phyloP scores from a whole-genome alignment of 2,888 invertebrate species.

The Oligia fasciuncula region DNA sequence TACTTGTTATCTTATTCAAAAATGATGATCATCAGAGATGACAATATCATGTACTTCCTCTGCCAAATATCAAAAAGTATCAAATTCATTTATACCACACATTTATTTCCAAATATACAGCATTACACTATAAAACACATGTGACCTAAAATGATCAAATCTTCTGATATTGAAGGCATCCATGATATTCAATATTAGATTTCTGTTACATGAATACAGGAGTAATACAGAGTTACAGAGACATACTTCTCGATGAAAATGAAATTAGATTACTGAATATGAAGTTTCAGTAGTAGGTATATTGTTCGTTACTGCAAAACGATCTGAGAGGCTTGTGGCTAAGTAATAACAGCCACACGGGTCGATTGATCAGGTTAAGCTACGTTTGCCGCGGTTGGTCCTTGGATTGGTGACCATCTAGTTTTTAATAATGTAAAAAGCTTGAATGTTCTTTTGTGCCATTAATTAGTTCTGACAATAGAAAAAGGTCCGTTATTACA shows the following conservation, averaged over 20 bases:
- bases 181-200: slow-evolving; percentile 49
- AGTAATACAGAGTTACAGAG: slow-evolving; percentile 19
- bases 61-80: background rate
- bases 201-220: slow-evolving; percentile 23
- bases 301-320: slow-evolving; percentile 14
- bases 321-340: too few species aligned
- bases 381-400: too few species aligned
- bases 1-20: background rate
- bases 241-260: slow-evolving; percentile 16
- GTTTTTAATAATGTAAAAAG: background rate
- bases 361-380: too few species aligned
- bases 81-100: background rate
- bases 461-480: slow-evolving; percentile 22
- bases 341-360: too few species aligned
- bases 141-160: slow-evolving; percentile 37
- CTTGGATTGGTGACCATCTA: too few species aligned
- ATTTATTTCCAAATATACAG: slow-evolving; percentile 28
- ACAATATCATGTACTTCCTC: too few species aligned
- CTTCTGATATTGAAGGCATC: slow-evolving; percentile 39
- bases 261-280: slow-evolving; percentile 24
- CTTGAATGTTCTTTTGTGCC: slow-evolving; percentile 1
- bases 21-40: background rate
- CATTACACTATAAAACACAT: slow-evolving; percentile 40
- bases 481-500: slow-evolving; percentile 33
- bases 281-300: slow-evolving; percentile 4